phyloP scores from a whole-genome alignment of 2,888 invertebrate species.

The Campopleginae sp. region DNA sequence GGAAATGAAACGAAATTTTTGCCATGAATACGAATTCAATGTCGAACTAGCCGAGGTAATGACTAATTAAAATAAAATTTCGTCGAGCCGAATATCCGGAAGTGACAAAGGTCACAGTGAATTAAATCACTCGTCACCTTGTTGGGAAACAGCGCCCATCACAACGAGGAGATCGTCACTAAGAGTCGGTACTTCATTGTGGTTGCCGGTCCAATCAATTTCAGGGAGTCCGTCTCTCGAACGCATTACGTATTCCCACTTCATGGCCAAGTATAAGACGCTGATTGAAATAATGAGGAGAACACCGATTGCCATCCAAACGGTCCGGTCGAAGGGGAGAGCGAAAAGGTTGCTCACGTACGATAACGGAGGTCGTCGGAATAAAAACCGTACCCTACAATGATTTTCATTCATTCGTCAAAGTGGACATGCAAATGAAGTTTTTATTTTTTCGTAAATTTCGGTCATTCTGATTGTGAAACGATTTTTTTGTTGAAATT shows the following conservation, averaged over 20 bases:
- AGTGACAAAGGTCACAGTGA: not conserved
- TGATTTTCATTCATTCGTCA: constrained; percentile 52
- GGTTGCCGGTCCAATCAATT: constrained; percentile 61
- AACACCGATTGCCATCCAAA: constrained; percentile 87
- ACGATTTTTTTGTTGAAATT: not conserved
- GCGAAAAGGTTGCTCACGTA: constrained; percentile 90
- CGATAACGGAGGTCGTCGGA: constrained; percentile 90
- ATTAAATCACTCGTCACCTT: constrained; percentile 83
- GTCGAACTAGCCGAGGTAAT: no score
- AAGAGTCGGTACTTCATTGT: constrained; percentile 78
- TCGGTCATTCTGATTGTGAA: no score
- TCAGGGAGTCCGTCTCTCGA: constrained; percentile 31
- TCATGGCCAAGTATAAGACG: constrained; percentile 85
- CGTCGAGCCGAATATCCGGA: not conserved
- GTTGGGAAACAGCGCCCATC: constrained; percentile 88
- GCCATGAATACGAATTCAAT: no score
- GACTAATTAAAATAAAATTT: not conserved
- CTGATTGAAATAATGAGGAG: constrained; percentile 85
- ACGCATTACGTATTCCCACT: constrained; percentile 82
- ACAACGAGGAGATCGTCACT: constrained; percentile 86
- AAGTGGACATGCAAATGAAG: not conserved
- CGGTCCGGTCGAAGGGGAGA: constrained; percentile 88
- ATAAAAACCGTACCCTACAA: constrained; percentile 87
- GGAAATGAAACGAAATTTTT: no score
- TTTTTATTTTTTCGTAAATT: no score